phyloP scores from a whole-genome alignment of 2,113 vertebrate species.

The Pomatostomus ruficeps region DNA sequence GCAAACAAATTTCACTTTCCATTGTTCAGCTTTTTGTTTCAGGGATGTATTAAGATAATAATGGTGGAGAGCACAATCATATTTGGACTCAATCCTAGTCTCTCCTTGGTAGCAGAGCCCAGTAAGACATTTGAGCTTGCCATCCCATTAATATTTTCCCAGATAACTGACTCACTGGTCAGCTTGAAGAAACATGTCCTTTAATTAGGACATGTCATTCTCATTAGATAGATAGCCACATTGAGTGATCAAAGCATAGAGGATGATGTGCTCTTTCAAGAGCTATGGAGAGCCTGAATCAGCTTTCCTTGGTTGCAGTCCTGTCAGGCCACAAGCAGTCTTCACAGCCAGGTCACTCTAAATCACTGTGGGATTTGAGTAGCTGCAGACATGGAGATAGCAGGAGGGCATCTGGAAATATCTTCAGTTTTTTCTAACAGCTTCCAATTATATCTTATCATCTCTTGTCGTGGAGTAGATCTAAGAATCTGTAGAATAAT shows the following conservation, averaged over 20 bases:
- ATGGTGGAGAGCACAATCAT: not conserved
- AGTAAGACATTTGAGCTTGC: slow-evolving; percentile 21
- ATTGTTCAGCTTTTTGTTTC: not conserved
- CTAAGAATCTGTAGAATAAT: not conserved
- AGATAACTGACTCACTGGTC: slow-evolving; percentile 34
- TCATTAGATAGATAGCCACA: not conserved
- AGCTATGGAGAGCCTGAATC: not conserved
- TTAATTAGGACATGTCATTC: not conserved
- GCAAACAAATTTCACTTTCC: not conserved
- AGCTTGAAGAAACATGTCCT: slow-evolving; percentile 33
- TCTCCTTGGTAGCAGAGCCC: not conserved
- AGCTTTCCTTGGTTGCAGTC: not conserved
- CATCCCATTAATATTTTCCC: slow-evolving; percentile 40
- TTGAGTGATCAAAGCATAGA: not conserved
- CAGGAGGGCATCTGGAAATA: not conserved
- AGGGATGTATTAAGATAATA: not conserved
- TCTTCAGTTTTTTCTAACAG: not conserved
- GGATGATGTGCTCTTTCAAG: not conserved
- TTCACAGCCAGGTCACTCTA: not conserved
- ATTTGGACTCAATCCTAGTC: not conserved
- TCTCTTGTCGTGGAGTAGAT: not conserved
- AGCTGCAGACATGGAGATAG: not conserved
- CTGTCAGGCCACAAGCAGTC: not conserved
- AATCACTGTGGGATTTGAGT: not conserved
- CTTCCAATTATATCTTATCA: not conserved